Evolutionary conservation across 2,797 vertebrate genomes (phyloP).

Genomic region (Trachops cirrhosus): DNA sequence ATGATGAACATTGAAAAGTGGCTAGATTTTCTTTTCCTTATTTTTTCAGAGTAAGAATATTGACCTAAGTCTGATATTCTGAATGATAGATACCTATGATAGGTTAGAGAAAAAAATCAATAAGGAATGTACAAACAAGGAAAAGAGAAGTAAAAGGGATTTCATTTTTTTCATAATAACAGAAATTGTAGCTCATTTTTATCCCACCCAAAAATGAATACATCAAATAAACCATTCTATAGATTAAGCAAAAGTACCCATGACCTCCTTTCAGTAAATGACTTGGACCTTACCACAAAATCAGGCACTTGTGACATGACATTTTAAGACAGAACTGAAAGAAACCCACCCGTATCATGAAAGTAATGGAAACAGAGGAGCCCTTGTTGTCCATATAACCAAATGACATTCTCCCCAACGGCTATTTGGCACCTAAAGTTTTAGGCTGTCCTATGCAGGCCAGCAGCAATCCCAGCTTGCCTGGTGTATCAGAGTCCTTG

Average conservation of each 20-base stretch:
- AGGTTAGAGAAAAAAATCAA: background rate
- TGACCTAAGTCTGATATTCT: background rate
- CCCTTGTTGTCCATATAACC: background rate
- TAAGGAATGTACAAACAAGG: background rate
- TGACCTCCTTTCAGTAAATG: background rate
- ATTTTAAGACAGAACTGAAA: background rate
- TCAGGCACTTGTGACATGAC: background rate
- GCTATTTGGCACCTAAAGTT: background rate
- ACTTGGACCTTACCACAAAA: background rate
- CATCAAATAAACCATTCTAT: background rate
- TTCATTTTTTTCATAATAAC: background rate
- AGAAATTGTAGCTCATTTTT: background rate
- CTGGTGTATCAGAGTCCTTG: background rate
- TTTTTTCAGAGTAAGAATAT: background rate
- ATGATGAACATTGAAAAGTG: background rate
- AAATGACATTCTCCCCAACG: background rate
- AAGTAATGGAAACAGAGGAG: background rate
- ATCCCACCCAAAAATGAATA: background rate
- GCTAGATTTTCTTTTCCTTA: slow-evolving; percentile 6
- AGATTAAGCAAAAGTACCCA: background rate
- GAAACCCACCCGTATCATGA: background rate
- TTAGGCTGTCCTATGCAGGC: background rate
- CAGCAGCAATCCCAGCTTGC: background rate
- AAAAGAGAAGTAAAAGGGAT: background rate
- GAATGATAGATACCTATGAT: background rate